phyloP scores from a whole-genome alignment of 2,888 invertebrate genomes.

The Epiperipatus broadwayi region DNA sequence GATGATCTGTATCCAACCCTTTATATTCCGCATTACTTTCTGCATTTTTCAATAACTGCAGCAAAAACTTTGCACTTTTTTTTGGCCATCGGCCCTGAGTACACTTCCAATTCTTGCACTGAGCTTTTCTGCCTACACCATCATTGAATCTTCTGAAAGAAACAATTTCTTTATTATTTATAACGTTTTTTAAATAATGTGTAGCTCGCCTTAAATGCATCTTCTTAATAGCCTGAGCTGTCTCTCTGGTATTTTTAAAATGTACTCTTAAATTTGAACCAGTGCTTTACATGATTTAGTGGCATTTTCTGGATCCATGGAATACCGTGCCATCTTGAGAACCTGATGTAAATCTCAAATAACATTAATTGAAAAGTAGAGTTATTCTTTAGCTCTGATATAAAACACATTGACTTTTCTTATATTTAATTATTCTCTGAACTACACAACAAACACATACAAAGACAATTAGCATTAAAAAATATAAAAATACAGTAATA shows the following conservation, averaged over 20 bases:
- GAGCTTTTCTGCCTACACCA: conserved; percentile 88
- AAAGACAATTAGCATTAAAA: too few relatives aligned
- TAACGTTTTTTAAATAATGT: conserved; percentile 82
- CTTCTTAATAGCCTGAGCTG: conserved; percentile 84
- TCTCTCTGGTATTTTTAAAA: conserved; percentile 91
- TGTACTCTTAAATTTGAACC: conserved; percentile 96
- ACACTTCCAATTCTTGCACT: conserved; percentile 83
- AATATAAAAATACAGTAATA: too few relatives aligned
- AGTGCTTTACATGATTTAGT: conserved; percentile 96
- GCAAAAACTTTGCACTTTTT: conserved; percentile 93
- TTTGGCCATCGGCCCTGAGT: conserved; percentile 98
- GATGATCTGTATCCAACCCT: conserved; percentile 87
- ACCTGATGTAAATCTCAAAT: too few relatives aligned
- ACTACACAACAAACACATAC: too few relatives aligned
- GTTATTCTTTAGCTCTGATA: too few relatives aligned
- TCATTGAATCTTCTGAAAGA: conserved; percentile 92
- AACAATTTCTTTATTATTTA: conserved; percentile 88
- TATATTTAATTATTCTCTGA: too few relatives aligned
- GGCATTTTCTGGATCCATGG: conserved; percentile 84
- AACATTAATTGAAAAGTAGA: too few relatives aligned
- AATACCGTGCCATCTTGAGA: conserved; percentile 83
- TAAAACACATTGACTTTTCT: too few relatives aligned
- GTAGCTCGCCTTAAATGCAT: conserved; percentile 86
- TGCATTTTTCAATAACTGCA: conserved; percentile 88
- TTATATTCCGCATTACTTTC: conserved; percentile 95